A percentile compares a stretch with the other conserved stretches of the same genome.
Evolutionary conservation across 2,888 invertebrate genomes (phyloP).

Genomic region (Chrysolina haemoptera): DNA sequence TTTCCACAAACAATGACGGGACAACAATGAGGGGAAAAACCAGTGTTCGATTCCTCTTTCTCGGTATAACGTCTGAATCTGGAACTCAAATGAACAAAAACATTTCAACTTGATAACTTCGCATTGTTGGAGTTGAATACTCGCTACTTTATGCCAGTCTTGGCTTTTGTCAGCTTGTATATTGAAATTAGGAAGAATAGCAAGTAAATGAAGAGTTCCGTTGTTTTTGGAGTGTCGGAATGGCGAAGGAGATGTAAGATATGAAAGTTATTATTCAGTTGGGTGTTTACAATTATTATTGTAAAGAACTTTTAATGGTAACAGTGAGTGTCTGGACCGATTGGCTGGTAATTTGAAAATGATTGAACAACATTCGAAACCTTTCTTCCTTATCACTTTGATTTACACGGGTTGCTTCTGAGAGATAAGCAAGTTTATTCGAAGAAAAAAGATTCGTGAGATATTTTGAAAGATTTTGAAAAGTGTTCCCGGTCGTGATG

Average conservation of each 20-base stretch:
- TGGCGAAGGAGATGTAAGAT: background rate
- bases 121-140: conserved; percentile 44
- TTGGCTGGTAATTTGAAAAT: background rate
- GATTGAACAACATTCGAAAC: too few species aligned
- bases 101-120: conserved; percentile 46
- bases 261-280: background rate
- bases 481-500: too few species aligned
- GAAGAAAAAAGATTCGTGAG: too few species aligned
- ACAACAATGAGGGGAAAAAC: conserved; percentile 53
- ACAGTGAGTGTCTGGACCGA: background rate
- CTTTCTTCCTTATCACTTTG: too few species aligned
- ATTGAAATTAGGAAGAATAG: conserved; percentile 38
- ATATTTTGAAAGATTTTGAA: too few species aligned
- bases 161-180: conserved; percentile 39
- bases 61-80: conserved; percentile 52
- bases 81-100: conserved; percentile 58
- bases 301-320: background rate
- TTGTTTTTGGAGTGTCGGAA: conserved; percentile 7
- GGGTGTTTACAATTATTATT: background rate
- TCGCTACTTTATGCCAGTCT: conserved; percentile 41
- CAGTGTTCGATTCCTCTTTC: conserved; percentile 52
- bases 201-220: conserved; percentile 26
- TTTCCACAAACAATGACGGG: conserved; percentile 43
- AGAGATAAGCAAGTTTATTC: too few species aligned
- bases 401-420: too few species aligned